phyloP scores from a whole-genome alignment of 1,140 invertebrate species.

The Drosophila bocqueti region DNA sequence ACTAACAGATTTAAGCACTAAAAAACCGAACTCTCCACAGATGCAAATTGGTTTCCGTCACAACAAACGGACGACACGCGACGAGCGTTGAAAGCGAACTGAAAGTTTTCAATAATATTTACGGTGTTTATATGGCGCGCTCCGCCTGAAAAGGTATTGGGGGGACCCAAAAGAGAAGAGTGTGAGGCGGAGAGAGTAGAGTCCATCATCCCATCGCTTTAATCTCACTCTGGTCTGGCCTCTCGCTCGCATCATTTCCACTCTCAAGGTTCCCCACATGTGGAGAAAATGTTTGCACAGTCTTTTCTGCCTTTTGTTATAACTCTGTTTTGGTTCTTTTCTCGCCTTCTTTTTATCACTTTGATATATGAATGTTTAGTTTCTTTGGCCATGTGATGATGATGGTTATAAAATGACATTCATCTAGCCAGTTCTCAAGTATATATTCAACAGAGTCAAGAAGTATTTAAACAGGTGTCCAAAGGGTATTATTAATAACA shows the following conservation, averaged over 20 bases:
- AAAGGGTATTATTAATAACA: background rate
- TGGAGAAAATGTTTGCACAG: constrained; percentile 44
- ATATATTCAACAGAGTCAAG: background rate
- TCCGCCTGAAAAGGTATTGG: constrained; percentile 17
- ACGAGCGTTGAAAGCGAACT: constrained; percentile 73
- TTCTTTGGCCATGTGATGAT: background rate
- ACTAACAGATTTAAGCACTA: constrained; percentile 12
- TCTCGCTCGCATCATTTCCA: constrained; percentile 37
- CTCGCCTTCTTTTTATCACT: background rate
- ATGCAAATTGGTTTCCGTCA: constrained; percentile 16
- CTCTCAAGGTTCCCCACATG: constrained; percentile 24
- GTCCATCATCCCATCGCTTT: constrained; percentile 4
- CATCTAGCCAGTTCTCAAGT: background rate
- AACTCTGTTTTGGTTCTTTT: background rate
- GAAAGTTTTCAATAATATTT: constrained; percentile 77
- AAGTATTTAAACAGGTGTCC: background rate
- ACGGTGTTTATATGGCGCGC: constrained; percentile 68
- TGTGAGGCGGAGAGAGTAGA: constrained; percentile 16
- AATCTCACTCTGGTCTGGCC: constrained; percentile 16
- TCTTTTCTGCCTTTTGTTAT: constrained; percentile 24
- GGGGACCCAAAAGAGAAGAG: constrained; percentile 11
- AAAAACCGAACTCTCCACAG: constrained; percentile 1
- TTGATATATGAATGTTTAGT: background rate
- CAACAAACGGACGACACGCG: constrained; percentile 55
- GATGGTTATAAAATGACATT: background rate